phyloP scores from a whole-genome alignment of 2,888 invertebrate genomes.

The Phanerotoma sp. region DNA sequence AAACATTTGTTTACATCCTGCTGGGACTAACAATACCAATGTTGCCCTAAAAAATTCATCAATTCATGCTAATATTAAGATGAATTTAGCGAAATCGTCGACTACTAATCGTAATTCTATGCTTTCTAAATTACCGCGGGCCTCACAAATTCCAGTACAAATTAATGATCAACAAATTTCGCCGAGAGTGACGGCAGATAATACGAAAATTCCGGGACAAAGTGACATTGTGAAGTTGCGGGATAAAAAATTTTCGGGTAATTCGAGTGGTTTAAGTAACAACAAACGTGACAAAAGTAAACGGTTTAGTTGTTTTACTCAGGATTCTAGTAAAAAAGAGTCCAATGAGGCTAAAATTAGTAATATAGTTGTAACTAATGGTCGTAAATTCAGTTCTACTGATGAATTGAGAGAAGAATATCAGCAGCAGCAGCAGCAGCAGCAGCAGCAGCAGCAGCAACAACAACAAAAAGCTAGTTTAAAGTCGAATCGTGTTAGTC shows the following conservation, averaged over 20 bases:
- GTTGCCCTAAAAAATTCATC: slow-evolving; percentile 5
- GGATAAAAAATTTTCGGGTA: slow-evolving; percentile 35
- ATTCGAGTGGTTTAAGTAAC: slow-evolving; percentile 19
- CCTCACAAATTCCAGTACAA: slow-evolving; percentile 36
- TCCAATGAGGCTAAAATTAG: slow-evolving; percentile 17
- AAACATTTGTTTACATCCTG: slow-evolving; percentile 38
- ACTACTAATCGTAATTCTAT: slow-evolving; percentile 8
- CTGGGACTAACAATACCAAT: neutral
- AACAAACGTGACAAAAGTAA: slow-evolving; percentile 32
- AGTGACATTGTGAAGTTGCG: slow-evolving; percentile 40
- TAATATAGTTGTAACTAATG: slow-evolving; percentile 24
- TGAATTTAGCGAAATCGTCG: slow-evolving; percentile 6
- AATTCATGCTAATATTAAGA: slow-evolving; percentile 22
- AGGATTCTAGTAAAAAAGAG: slow-evolving; percentile 34
- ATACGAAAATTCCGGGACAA: slow-evolving; percentile 29
- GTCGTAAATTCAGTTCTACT: slow-evolving; percentile 42
- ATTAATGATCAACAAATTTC: slow-evolving; percentile 27
- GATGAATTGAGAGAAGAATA: slow-evolving; percentile 46
- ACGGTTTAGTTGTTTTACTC: slow-evolving; percentile 41
- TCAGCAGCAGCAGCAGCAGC: no score
- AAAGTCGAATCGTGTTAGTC: slow-evolving; percentile 45
- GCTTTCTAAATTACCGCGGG: slow-evolving; percentile 23
- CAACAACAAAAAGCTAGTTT: slow-evolving; percentile 34
- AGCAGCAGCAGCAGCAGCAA: no score
- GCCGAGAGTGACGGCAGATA: slow-evolving; percentile 6